These are phyloP conservation scores for Dermatemys mawii DNA, from an alignment of 2,113 vertebrate genomes.

Conservation along the genomic window DNA sequence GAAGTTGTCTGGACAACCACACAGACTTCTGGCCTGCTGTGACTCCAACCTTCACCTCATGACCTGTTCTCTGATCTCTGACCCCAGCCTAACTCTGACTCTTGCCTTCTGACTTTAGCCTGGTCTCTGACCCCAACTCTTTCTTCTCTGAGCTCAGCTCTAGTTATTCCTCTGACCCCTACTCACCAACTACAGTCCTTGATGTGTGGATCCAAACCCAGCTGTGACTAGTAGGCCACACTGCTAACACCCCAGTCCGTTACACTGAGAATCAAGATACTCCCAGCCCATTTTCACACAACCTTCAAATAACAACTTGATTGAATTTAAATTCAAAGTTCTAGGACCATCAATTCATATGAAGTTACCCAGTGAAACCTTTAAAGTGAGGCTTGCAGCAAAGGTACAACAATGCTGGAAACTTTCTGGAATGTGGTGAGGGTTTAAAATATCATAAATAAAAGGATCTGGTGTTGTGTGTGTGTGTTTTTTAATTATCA, in stretches of 20 bases:
- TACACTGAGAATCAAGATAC: background rate
- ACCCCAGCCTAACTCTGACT: background rate
- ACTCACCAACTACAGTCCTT: background rate
- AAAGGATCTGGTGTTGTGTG: slow-evolving; percentile 39
- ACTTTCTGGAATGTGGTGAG: slow-evolving; percentile 27
- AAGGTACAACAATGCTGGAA: slow-evolving; percentile 31
- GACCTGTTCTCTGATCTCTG: background rate
- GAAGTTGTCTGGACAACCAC: background rate
- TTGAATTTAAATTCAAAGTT: background rate
- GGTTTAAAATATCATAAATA: slow-evolving; percentile 75
- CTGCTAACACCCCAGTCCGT: fast-evolving
- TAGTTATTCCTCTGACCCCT: background rate
- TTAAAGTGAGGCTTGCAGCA: background rate
- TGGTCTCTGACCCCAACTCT: background rate
- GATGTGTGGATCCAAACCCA: background rate
- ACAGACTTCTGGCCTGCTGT: background rate
- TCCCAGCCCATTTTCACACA: background rate
- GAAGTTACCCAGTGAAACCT: background rate
- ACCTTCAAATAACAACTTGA: background rate
- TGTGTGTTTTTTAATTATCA: slow-evolving; percentile 74
- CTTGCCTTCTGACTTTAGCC: too few species aligned
- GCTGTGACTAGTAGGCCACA: background rate
- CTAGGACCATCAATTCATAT: background rate
- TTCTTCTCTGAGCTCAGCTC: background rate
- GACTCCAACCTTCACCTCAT: background rate